Conservation (phyloP, 2,888 invertebrate species). For the Steromphala cineraria region DNA sequence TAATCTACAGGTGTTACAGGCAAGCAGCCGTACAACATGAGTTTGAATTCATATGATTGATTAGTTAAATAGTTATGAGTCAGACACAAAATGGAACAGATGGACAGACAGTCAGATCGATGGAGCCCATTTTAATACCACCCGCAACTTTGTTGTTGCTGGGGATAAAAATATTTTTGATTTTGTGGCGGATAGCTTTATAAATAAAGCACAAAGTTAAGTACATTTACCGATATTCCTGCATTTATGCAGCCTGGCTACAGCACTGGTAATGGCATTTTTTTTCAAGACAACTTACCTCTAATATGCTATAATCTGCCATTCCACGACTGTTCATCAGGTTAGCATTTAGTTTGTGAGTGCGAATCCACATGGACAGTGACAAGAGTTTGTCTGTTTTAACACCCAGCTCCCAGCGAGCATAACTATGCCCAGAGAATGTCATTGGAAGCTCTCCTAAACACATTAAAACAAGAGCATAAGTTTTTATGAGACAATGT, state of each 20-base stretch:
- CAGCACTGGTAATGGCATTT: neutral
- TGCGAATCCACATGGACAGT: slow-evolving; percentile 87
- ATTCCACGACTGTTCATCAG: slow-evolving; percentile 90
- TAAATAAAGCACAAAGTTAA: too few species aligned
- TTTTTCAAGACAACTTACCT: slow-evolving; percentile 77
- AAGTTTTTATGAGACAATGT: neutral
- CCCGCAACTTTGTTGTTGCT: too few species aligned
- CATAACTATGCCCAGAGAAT: slow-evolving; percentile 88
- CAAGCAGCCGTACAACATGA: too few species aligned
- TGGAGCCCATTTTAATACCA: too few species aligned
- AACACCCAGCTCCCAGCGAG: slow-evolving; percentile 81
- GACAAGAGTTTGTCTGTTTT: slow-evolving; percentile 86
- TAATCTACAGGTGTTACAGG: too few species aligned
- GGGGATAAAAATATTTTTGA: too few species aligned
- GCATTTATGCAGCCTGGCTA: neutral
- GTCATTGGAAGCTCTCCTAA: slow-evolving; percentile 82
- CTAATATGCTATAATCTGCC: slow-evolving; percentile 91
- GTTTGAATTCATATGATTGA: too few species aligned
- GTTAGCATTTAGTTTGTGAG: slow-evolving; percentile 88
- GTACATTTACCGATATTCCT: neutral
- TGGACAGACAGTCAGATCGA: too few species aligned
- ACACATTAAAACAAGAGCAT: slow-evolving; percentile 17
- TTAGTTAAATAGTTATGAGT: too few species aligned
- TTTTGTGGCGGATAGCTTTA: too few species aligned
- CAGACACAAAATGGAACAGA: too few species aligned